Evolutionary conservation across 2,888 invertebrate species (phyloP).

Genomic region (Lithosia quadra): DNA sequence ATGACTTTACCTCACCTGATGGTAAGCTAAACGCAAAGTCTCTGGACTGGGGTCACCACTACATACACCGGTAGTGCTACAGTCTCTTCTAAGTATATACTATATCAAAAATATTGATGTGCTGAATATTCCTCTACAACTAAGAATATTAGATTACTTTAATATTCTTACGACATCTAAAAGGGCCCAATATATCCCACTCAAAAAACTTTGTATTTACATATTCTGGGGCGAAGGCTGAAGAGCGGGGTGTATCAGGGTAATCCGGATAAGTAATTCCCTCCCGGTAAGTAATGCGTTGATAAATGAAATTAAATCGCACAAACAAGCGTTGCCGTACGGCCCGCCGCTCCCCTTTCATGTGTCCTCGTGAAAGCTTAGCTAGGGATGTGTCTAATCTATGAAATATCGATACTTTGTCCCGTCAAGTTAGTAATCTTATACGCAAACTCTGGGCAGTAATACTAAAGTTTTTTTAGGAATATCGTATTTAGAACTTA

Average conservation of each 20-base stretch:
- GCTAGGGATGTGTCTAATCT: slow-evolving; percentile 57
- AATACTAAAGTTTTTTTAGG: not conserved
- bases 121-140: not conserved
- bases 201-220: slow-evolving; percentile 62
- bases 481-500: not conserved
- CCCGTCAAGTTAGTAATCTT: not conserved
- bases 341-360: slow-evolving; percentile 77
- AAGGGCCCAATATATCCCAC: not conserved
- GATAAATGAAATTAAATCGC: slow-evolving; percentile 88
- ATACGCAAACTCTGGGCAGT: not conserved
- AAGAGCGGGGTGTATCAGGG: slow-evolving; percentile 68
- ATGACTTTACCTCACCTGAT: too few relatives aligned
- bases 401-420: slow-evolving; percentile 8
- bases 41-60: too few relatives aligned
- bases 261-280: slow-evolving; percentile 86
- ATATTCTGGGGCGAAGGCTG: slow-evolving; percentile 51
- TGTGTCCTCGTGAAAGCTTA: slow-evolving; percentile 59
- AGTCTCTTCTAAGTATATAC: too few relatives aligned
- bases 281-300: slow-evolving; percentile 86
- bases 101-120: too few relatives aligned
- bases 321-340: slow-evolving; percentile 84
- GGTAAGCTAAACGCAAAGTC: too few relatives aligned
- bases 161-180: not conserved
- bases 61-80: too few relatives aligned
- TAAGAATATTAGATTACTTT: not conserved